Conservation (phyloP, 2,888 invertebrate genomes). For the Ophonus ardosiacus region DNA sequence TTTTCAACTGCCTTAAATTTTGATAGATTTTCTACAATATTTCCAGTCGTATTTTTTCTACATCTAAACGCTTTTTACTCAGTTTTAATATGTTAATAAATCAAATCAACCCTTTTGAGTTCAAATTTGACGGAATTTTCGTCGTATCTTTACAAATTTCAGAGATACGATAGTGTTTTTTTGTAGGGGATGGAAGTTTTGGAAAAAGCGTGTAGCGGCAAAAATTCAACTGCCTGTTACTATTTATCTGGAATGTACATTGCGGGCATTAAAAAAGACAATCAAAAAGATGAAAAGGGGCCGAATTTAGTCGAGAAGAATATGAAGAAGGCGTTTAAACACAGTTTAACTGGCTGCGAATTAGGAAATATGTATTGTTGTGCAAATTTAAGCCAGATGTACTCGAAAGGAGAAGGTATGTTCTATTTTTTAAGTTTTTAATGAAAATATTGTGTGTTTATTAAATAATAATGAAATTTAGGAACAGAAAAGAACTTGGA, state of each 20-base stretch:
- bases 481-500: slow-evolving; percentile 83
- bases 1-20: too few species aligned
- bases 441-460: slow-evolving; percentile 30
- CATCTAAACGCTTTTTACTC: too few species aligned
- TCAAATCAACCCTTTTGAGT: too few species aligned
- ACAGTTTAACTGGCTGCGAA: slow-evolving; percentile 89
- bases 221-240: slow-evolving; percentile 86
- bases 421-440: not conserved
- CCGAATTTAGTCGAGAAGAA: slow-evolving; percentile 79
- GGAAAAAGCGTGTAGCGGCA: slow-evolving; percentile 77
- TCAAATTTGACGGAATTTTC: too few species aligned
- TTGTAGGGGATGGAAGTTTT: slow-evolving; percentile 76
- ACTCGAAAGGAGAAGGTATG: slow-evolving; percentile 87
- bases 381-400: slow-evolving; percentile 93
- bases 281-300: slow-evolving; percentile 60
- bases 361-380: slow-evolving; percentile 92
- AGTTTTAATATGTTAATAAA: too few species aligned
- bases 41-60: too few species aligned
- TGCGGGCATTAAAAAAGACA: slow-evolving; percentile 81
- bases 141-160: too few species aligned
- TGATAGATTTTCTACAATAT: too few species aligned
- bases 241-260: slow-evolving; percentile 89
- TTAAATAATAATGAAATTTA: slow-evolving; percentile 63
- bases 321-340: slow-evolving; percentile 87
- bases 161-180: slow-evolving; percentile 25